Conservation (phyloP, 2,797 vertebrate species). For the Simalia tracyae region DNA sequence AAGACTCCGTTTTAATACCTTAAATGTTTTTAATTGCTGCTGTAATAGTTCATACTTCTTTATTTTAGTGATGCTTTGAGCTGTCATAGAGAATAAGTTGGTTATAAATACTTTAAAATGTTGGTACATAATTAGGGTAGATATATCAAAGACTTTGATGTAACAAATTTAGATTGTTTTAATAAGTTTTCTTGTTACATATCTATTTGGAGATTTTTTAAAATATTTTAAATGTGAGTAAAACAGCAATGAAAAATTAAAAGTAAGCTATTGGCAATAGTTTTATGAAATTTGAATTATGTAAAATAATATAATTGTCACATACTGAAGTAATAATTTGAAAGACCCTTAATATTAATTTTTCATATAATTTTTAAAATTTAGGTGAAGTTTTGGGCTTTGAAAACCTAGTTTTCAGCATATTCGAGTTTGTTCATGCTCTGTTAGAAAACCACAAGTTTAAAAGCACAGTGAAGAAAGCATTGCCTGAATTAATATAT, state of each 20-base stretch:
- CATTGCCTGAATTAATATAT: slow-evolving; percentile 95
- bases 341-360: neutral
- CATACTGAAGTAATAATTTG: slow-evolving; percentile 12
- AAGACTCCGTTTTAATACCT: neutral
- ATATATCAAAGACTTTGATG: neutral
- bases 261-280: neutral
- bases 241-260: neutral
- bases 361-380: slow-evolving; percentile 7
- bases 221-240: neutral
- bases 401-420: slow-evolving; percentile 97
- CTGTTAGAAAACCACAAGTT: slow-evolving; percentile 97
- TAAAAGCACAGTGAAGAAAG: slow-evolving; percentile 96
- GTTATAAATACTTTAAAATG: neutral
- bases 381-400: slow-evolving; percentile 98
- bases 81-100: neutral
- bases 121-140: too few relatives aligned
- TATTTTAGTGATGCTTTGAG: neutral
- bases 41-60: too few relatives aligned
- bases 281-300: neutral
- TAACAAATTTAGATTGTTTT: neutral
- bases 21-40: too few relatives aligned
- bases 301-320: neutral
- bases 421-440: slow-evolving; percentile 98
- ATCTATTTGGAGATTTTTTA: neutral
- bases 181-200: neutral